Base-by-base conservation (phyloP, 1,140 invertebrate species). In the Vollenhovia emeryi region DNA sequence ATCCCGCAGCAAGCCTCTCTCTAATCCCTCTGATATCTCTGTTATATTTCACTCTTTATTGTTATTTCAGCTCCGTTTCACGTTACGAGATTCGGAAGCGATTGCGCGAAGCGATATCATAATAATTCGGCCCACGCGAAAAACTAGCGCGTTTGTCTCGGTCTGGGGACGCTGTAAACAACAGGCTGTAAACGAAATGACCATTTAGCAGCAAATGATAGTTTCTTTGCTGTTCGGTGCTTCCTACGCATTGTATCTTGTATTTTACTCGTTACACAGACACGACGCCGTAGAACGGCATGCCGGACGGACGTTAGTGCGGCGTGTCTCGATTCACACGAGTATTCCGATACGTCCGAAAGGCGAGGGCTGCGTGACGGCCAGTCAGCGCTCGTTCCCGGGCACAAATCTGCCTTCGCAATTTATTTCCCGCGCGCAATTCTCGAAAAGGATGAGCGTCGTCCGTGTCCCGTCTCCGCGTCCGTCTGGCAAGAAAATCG, bases 341-440 rank as follows among this genome's bases (percentile, higher is more conserved):
- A 78, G 74, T 80, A 52, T 80, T 40, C 18, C 64, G 50, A 71
- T 71, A 40, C 50, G 36, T 80, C 66, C 60, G 73, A 85, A 52
- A 85, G 83, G 62, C 30, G 43, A 55, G 71, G 43, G 40, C 73
- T 78, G 83, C 74, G 83, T 79, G 74, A 78, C 59, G 33, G 40
- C 36, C 40, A 59, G 83, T 64, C 80, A 24, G 57, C 69, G 45
- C 1, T 73, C 36, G 24, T 84, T 84, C 27, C 52, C 43, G 73
- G 73, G 59, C 74, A 66, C 59, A 50, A 66, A 79, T 85, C 27
- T 66, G 15, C 83, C 59, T 40, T 68, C 48, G 60, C 60, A 78
- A 84, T 84, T 84, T 80, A 82, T 76, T 76, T 76, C 71, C 80
- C 80, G 71, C 59, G 69, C 43, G 80, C 57, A 75, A 84, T 76